Evolutionary conservation across 2,888 invertebrate genomes (phyloP).

Genomic region (Cancer borealis): DNA sequence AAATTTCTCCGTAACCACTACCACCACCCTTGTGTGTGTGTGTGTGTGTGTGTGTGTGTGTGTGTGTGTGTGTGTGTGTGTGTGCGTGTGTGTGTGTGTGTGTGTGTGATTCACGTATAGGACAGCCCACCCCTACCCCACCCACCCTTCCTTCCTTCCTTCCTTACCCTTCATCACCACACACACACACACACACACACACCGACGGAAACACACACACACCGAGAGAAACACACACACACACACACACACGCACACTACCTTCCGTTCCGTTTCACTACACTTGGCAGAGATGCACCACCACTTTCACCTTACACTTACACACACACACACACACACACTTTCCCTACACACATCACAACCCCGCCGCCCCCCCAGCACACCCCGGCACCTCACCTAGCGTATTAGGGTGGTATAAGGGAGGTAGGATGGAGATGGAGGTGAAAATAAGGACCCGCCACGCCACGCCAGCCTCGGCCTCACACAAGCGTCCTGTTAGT

Average conservation of each 20-base stretch:
- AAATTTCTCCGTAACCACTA: not conserved
- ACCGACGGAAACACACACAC: too few relatives aligned
- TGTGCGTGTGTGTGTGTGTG: conserved; percentile 16
- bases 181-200: too few relatives aligned
- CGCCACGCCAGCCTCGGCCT: not conserved
- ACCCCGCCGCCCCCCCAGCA: too few relatives aligned
- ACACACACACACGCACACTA: too few relatives aligned
- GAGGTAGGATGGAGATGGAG: not conserved
- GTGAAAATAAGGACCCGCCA: not conserved
- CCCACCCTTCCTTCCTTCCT: not conserved
- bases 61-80: conserved; percentile 25
- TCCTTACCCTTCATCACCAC: too few relatives aligned
- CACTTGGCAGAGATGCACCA: not conserved
- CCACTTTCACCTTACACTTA: not conserved
- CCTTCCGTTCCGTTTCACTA: too few relatives aligned
- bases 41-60: conserved; percentile 12
- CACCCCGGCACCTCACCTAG: not conserved
- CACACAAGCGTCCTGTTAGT: not conserved
- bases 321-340: too few relatives aligned
- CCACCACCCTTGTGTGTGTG: not conserved
- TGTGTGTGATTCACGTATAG: not conserved
- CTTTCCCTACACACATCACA: too few relatives aligned
- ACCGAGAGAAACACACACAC: too few relatives aligned
- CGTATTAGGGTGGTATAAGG: not conserved
- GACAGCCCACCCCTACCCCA: not conserved